Conservation (phyloP, 2,797 vertebrate genomes). For the Phataginus tetradactyla region DNA sequence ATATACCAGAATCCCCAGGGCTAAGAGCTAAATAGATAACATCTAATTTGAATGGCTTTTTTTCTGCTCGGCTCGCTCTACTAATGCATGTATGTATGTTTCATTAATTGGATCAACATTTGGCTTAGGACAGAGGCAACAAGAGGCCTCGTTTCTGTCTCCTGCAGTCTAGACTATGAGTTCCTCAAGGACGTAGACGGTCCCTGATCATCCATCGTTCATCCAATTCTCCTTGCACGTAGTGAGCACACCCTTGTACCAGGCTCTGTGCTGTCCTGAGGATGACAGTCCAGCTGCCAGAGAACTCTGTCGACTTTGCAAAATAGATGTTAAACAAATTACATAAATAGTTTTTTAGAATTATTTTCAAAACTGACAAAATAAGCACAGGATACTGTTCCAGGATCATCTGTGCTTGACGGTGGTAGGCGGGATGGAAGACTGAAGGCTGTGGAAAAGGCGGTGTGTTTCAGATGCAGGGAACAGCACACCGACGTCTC, state of each 20-base stretch:
- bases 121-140: background rate
- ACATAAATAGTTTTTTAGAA: background rate
- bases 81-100: background rate
- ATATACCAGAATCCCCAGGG: background rate
- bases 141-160: background rate
- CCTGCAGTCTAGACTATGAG: background rate
- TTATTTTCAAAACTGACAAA: background rate
- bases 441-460: background rate
- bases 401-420: background rate
- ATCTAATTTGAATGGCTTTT: background rate
- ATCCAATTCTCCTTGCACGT: background rate
- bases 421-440: rapidly evolving
- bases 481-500: background rate
- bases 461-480: background rate
- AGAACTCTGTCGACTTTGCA: background rate
- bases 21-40: background rate
- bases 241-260: background rate
- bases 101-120: background rate
- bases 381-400: background rate
- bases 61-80: background rate
- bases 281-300: background rate
- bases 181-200: background rate
- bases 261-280: background rate
- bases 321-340: background rate
- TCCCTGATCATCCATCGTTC: background rate